Evolutionary conservation across 2,888 invertebrate genomes (phyloP).

Genomic region (Himalopsyche kuldschensis): DNA sequence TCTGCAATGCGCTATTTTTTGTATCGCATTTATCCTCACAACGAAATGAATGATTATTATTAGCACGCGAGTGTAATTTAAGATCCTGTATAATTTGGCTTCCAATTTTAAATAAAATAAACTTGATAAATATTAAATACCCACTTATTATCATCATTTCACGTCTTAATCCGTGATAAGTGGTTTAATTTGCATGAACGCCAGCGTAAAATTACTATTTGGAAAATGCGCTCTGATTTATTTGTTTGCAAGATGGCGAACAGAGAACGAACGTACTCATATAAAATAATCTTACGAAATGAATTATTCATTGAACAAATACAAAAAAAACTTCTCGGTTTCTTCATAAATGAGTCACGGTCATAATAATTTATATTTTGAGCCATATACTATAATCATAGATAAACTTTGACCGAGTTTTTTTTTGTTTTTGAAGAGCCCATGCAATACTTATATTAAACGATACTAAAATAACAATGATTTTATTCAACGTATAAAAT

Average conservation of each 20-base stretch:
- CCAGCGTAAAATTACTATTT: neutral
- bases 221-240: neutral
- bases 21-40: too few species aligned
- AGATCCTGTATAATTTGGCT: neutral
- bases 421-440: neutral
- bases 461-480: too few species aligned
- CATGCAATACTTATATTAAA: neutral
- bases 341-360: neutral
- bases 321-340: neutral
- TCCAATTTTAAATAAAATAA: neutral
- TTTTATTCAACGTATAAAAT: too few species aligned
- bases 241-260: neutral
- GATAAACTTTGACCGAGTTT: neutral
- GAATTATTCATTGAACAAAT: neutral
- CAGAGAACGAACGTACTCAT: neutral
- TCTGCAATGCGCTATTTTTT: too few species aligned
- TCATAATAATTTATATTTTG: neutral
- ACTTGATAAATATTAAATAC: neutral
- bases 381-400: neutral
- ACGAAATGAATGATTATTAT: too few species aligned
- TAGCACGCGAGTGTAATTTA: too few species aligned
- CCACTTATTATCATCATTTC: neutral
- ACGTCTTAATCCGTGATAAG: neutral
- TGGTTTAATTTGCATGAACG: neutral
- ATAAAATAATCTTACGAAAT: neutral